A percentile compares a stretch with the other conserved stretches of the same genome.
phyloP scores from a whole-genome alignment of 2,888 invertebrate genomes.

The Cyclophora punctaria region DNA sequence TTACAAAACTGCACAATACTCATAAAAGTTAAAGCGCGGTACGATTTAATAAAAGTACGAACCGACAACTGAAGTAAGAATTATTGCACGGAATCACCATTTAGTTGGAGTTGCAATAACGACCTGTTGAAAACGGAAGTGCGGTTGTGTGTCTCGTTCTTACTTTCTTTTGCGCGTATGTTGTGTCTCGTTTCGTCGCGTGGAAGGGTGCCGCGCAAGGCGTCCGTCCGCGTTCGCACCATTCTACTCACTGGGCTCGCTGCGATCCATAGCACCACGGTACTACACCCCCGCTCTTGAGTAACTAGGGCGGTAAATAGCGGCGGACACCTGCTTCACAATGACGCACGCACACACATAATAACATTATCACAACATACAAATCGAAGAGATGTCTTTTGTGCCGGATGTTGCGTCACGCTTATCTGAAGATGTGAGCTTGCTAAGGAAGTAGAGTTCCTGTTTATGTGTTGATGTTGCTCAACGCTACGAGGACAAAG shows the following conservation, averaged over 20 bases:
- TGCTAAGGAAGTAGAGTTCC: too few species aligned
- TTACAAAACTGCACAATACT: constrained; percentile 30
- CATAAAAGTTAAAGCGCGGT: constrained; percentile 40
- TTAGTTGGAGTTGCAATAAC: constrained; percentile 66
- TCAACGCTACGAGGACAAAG: too few species aligned
- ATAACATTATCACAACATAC: too few species aligned
- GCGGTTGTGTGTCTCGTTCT: constrained; percentile 49
- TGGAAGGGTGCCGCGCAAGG: constrained; percentile 32
- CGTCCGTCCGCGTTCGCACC: constrained; percentile 62
- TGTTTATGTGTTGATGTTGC: too few species aligned
- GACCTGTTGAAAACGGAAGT: constrained; percentile 68
- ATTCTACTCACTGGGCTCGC: constrained; percentile 56
- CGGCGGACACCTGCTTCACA: constrained; percentile 56
- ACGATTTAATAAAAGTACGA: constrained; percentile 40
- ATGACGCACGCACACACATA: constrained; percentile 38
- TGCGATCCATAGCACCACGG: constrained; percentile 63
- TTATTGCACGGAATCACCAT: constrained; percentile 64
- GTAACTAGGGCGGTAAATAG: constrained; percentile 67
- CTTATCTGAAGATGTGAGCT: too few species aligned
- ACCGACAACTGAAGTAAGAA: constrained; percentile 46
- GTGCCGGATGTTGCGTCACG: too few species aligned
- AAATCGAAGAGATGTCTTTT: too few species aligned
- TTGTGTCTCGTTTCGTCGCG: constrained; percentile 41
- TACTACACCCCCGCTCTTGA: constrained; percentile 50
- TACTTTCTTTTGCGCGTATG: constrained; percentile 32